These are phyloP conservation scores for Tyto alba DNA, from an alignment of 2,113 vertebrate species.

Conservation along the genomic window DNA sequence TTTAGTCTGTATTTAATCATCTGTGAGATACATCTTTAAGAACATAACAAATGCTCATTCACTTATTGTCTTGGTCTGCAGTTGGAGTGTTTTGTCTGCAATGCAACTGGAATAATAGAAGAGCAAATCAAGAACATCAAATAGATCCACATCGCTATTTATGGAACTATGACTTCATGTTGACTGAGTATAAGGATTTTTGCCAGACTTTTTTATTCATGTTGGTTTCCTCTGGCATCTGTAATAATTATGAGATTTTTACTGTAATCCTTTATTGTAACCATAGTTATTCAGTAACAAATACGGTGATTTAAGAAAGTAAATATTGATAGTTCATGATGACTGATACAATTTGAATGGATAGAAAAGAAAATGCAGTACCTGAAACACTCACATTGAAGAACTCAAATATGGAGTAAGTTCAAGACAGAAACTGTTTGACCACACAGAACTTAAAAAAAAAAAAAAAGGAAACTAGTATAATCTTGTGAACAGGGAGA, in stretches of 20 bases:
- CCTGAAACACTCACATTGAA: neutral
- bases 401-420: neutral
- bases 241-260: neutral
- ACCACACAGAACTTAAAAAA: neutral
- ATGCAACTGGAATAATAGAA: conserved; percentile 15
- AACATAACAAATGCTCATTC: conserved; percentile 25
- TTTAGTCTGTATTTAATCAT: neutral
- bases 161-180: neutral
- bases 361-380: conserved; percentile 41
- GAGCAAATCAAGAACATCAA: conserved; percentile 24
- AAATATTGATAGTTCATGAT: conserved; percentile 41
- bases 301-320: conserved; percentile 33
- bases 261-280: neutral
- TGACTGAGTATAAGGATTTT: neutral
- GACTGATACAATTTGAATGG: neutral
- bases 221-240: conserved; percentile 13
- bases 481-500: neutral
- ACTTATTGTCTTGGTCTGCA: conserved; percentile 12
- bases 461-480: no score
- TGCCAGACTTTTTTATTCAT: conserved; percentile 36
- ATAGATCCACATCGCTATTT: neutral
- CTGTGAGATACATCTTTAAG: neutral
- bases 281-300: conserved; percentile 1
- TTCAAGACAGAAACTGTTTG: neutral
- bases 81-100: conserved; percentile 17